Evolutionary conservation across 2,797 vertebrate species (phyloP).

Genomic region (Squalus acanthias): DNA sequence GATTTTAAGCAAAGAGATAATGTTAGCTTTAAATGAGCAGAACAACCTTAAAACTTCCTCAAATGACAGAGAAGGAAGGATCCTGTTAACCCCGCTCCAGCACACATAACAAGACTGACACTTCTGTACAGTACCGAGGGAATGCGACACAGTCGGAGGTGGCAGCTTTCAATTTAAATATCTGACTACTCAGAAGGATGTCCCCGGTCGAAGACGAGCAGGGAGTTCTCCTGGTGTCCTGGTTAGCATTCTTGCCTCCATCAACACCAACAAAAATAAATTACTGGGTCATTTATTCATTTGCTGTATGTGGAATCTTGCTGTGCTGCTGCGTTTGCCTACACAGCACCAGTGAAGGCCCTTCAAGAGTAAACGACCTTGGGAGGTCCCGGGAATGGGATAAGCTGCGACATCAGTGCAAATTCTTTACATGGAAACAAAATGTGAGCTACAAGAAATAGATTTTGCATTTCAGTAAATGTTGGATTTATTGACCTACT

Average conservation of each 20-base stretch:
- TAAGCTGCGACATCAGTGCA: neutral
- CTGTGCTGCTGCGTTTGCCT: neutral
- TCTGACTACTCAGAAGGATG: neutral
- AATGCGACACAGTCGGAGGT: neutral
- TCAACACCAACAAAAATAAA: neutral
- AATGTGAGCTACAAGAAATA: neutral
- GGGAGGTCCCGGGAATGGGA: neutral
- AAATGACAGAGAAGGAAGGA: neutral
- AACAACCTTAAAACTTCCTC: neutral
- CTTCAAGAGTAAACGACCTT: neutral
- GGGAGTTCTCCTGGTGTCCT: neutral
- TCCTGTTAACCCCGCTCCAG: neutral
- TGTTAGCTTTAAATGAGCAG: neutral
- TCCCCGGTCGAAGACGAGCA: neutral
- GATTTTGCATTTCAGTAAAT: neutral
- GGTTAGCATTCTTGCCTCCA: neutral
- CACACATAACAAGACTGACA: neutral
- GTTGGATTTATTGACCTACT: neutral
- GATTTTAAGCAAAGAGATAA: slow-evolving; percentile 44
- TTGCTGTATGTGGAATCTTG: neutral
- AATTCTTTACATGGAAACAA: neutral
- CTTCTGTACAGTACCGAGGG: neutral
- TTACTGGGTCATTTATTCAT: neutral
- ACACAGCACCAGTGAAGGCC: neutral
- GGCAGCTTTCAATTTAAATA: neutral